Percentiles rank a stretch among this genome's conserved stretches.
Conservation (phyloP, 2,113 vertebrate genomes). For the Neodontobutis hainanensis region DNA sequence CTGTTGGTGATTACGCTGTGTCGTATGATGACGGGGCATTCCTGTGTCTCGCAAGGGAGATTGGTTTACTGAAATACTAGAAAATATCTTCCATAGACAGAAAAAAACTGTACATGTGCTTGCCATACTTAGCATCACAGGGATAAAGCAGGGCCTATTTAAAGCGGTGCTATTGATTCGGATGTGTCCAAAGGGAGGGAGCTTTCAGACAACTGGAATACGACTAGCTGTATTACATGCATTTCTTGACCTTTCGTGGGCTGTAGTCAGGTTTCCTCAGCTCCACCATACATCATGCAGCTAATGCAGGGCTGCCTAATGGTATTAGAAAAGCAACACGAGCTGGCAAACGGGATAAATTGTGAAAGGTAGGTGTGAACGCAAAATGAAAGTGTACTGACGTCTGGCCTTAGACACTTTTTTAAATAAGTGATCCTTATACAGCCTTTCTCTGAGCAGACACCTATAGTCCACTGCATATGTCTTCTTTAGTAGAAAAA, state of each 20-base stretch:
- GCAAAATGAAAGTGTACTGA: constrained; percentile 29
- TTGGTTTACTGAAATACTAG: constrained; percentile 56
- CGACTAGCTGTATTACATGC: constrained; percentile 61
- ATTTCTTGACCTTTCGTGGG: constrained; percentile 68
- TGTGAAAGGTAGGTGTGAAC: constrained; percentile 59
- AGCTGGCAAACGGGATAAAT: constrained; percentile 54
- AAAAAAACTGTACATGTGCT: constrained; percentile 48
- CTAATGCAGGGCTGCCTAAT: constrained; percentile 63
- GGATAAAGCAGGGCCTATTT: constrained; percentile 68
- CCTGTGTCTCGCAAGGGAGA: constrained; percentile 24
- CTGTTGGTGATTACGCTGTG: constrained; percentile 22
- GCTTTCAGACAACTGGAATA: constrained; percentile 39
- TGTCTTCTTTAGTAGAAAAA: constrained; percentile 2
- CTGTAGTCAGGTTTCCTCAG: constrained; percentile 71
- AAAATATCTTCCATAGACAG: constrained; percentile 37
- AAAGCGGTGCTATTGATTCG: constrained; percentile 66
- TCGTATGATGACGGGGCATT: constrained; percentile 46
- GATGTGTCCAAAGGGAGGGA: constrained; percentile 44
- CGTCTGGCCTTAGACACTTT: neutral
- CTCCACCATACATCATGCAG: constrained; percentile 57
- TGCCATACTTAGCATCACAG: constrained; percentile 63
- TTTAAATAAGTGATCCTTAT: constrained; percentile 13
- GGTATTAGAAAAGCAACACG: constrained; percentile 63
- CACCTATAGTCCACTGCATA: constrained; percentile 5
- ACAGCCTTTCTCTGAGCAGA: neutral